Evolutionary conservation across 2,113 vertebrate genomes (phyloP).

Genomic region (Scophthalmus maximus): DNA sequence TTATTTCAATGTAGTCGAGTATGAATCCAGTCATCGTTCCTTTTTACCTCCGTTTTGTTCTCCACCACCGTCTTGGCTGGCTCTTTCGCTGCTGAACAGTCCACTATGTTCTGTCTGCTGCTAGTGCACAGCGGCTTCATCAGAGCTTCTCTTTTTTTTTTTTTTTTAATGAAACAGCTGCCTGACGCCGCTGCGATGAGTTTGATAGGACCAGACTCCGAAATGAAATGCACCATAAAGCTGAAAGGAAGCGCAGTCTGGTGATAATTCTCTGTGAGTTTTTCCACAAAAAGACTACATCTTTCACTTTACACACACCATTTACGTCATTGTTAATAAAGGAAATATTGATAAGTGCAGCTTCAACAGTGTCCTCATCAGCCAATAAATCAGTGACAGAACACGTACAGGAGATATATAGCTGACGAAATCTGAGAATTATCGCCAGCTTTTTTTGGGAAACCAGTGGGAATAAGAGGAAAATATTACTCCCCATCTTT

Average conservation of each 20-base stretch:
- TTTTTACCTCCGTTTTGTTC: neutral
- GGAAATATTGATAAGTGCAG: neutral
- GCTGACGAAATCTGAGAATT: neutral
- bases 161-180: slow-evolving; percentile 5
- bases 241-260: neutral
- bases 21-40: too few species aligned
- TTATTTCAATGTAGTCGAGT: neutral
- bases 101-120: too few species aligned
- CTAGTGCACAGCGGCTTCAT: neutral
- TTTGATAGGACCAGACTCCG: neutral
- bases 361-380: neutral
- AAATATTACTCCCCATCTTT: neutral
- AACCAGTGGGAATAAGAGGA: neutral
- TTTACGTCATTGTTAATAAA: neutral
- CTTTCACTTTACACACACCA: neutral
- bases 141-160: neutral
- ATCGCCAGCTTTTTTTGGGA: too few species aligned
- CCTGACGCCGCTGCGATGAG: neutral
- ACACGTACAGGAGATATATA: neutral
- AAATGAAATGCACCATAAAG: neutral
- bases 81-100: too few species aligned
- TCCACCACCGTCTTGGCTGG: neutral
- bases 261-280: neutral
- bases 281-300: neutral
- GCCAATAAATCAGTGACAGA: neutral